Base-by-base conservation (phyloP, 2,113 vertebrate genomes). In the Corythornis madagascariensis region DNA sequence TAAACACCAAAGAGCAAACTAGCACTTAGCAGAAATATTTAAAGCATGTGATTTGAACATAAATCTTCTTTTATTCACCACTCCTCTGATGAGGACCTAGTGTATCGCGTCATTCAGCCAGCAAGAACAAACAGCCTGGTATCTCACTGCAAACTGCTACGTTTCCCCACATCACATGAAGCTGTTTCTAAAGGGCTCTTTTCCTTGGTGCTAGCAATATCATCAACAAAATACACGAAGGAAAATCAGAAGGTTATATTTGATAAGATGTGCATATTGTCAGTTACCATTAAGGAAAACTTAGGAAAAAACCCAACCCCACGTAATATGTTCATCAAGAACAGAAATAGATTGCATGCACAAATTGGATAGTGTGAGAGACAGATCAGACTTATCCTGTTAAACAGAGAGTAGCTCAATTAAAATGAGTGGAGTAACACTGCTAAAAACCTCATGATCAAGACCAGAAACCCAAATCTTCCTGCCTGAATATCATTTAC, bases 1-100 rank as follows among this genome's bases (percentile, higher is more conserved):
- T 98, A 99, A 99, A 99, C 98, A 99, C 98, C 91, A 98, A 98
- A 98, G 97, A 98, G 98, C 98, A 98, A 99, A 99, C 98, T 97
- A 98, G 98, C 98, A 98, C 98, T 98, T 98, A 97, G 97, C 96
- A 97, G 97, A 97, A 97, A 98, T 98, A 98, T 98, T 98, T 99
- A 98, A 98, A 99, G 98, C 98, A 93, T 97, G 98, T 97, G 98
- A 98, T 97, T 97, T 97, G 96, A 98, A 97, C 96, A 95, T 97
- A 98, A 97, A 97, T 98, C 98, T 97, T 95, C 97, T 98, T 97
- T 97, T 97, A 97, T 97, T 97, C 94, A 86, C 86, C 85, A 74
- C 85, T 93, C 93, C 80, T 91, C 73, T 94, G 95, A 97, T 97
- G 97, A 97, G 97, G 97, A 97, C 93, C 96, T 96, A 92, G 90